Base-by-base conservation (phyloP, 2,888 invertebrate genomes). In the Coenonympha glycerion region DNA sequence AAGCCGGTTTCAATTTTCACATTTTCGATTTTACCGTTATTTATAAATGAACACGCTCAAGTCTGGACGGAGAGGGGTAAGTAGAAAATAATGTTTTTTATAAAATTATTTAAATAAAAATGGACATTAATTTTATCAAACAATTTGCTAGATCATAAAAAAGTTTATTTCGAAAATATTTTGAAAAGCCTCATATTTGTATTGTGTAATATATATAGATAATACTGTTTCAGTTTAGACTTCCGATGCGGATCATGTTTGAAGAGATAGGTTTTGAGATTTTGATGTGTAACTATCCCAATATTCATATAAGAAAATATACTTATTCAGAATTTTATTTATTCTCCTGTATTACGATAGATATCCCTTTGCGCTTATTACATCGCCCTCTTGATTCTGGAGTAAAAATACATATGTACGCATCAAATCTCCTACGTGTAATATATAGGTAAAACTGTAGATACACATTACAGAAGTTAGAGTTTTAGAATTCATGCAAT, bases 11-110 rank as follows among this genome's bases (percentile, higher is more conserved):
- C n/a, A n/a, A 68, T 62, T 65, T 68, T 65, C 55, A 63, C 65
- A 67, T 68, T 65, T 68, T 64, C 66, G 64, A 65, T 66, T 67
- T 66, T 61, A 37, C 69, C 45, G 52, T 52, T 60, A 56, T 21
- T 51, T 62, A 76, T 73, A n/a, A n/a, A 79, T 83, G 84, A 85
- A 84, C 84, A 86, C 84, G 76, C 71, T 73, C 79, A 59, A 62
- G 75, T 64, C 73, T 85, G 85, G 86, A 85, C 85, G 85, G 85
- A 85, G 76, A 79, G 79, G 81, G 77, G 75, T 73, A 68, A 74
- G 71, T 74, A n/a, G 69, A 71, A 62, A 64, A 67, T 70, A 58
- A 22, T 8, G n/a, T 24, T 24, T 24, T n/a, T 24, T 3, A 24
- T 59, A 64, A 73, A 72, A 61, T 64, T 59, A 60, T 62, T 61